Base-by-base conservation (phyloP, 2,797 vertebrate species). In the Poeciliopsis infans region DNA sequence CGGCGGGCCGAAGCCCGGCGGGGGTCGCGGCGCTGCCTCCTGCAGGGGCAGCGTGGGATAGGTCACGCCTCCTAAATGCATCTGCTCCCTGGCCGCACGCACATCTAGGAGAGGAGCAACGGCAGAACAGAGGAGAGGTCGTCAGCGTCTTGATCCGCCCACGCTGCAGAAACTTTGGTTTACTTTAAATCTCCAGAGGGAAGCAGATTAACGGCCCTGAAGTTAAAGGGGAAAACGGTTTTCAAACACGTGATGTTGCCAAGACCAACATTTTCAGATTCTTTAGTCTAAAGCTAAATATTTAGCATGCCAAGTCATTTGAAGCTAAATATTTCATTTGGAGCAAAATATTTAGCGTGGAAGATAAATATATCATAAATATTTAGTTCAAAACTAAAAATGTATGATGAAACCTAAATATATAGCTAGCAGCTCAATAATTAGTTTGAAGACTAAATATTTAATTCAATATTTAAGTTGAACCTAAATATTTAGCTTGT, bases 71-170 rank as follows among this genome's bases (percentile, higher is more conserved):
- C 97, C 97, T 25, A 99, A 96, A 87, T 97, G 96, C 92, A 99
- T 98, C 95, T 99, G 98, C 83, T 99, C 98, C 87, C 97, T 96
- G 25, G 97, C 98, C 36, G 98, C 98, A 72, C 98, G 97, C 72
- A 99, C 98, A 69, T 99, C 98, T 99, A 82, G 85, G 68, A 85
- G 78, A 82, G 80, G 53, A 79, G 77, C 49, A 72, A 61, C 20
- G 76, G 59, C 75, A 74, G 28, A 71, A 80, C 76, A 69, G 78
- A 53, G 49, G 79, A 85, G 83, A 87, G 82, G 90, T 91, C 86
- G 91, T 91, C 86, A 88, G 80, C 33, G 86, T 88, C 89, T 93
- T 92, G 89, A 95, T 94, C 93, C 90, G 87, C 94, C 95, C 90
- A 93, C 93, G 68, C 93, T 88, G 86, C 80, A 86, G 84, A 87